Percentiles rank a stretch among this genome's conserved stretches.
phyloP scores from a whole-genome alignment of 2,888 invertebrate species.

The Hydriomena furcata region DNA sequence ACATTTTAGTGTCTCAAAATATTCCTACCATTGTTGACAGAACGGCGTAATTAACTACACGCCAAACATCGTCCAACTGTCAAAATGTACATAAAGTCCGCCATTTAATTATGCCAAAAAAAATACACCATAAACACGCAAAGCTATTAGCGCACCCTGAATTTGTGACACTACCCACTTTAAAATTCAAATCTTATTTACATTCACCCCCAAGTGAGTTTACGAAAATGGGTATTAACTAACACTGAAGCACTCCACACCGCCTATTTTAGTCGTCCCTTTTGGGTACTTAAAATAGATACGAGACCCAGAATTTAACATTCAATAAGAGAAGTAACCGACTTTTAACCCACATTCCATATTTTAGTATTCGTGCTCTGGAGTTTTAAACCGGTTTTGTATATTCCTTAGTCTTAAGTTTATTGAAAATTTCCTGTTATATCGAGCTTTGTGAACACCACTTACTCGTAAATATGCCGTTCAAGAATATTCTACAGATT shows the following conservation, averaged over 20 bases:
- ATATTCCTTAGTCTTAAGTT: slow-evolving; percentile 35
- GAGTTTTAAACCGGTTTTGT: slow-evolving; percentile 27
- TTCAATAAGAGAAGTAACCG: slow-evolving; percentile 58
- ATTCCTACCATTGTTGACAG: slow-evolving; percentile 28
- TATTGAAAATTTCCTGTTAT: slow-evolving; percentile 33
- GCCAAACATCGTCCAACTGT: slow-evolving; percentile 24
- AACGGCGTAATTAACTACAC: slow-evolving; percentile 26
- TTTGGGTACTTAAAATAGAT: slow-evolving; percentile 71
- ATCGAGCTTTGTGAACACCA: slow-evolving; percentile 23
- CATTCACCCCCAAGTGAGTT: slow-evolving; percentile 66
- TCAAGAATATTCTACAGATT: not conserved
- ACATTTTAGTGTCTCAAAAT: slow-evolving; percentile 26
- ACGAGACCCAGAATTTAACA: slow-evolving; percentile 64
- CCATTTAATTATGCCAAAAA: slow-evolving; percentile 29
- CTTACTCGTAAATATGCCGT: slow-evolving; percentile 4
- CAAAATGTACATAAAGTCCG: slow-evolving; percentile 25
- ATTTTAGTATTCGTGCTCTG: slow-evolving; percentile 37
- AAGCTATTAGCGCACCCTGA: slow-evolving; percentile 26
- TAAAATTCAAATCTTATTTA: slow-evolving; percentile 78
- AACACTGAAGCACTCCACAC: slow-evolving; percentile 56
- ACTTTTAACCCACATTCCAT: slow-evolving; percentile 41
- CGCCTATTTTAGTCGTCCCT: slow-evolving; percentile 72
- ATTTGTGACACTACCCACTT: slow-evolving; percentile 41
- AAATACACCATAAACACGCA: slow-evolving; percentile 34
- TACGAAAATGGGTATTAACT: slow-evolving; percentile 63